A percentile compares a stretch with the other conserved stretches of the same genome.
Evolutionary conservation across 1,140 invertebrate genomes (phyloP).

Genomic region (Bombus superbus): DNA sequence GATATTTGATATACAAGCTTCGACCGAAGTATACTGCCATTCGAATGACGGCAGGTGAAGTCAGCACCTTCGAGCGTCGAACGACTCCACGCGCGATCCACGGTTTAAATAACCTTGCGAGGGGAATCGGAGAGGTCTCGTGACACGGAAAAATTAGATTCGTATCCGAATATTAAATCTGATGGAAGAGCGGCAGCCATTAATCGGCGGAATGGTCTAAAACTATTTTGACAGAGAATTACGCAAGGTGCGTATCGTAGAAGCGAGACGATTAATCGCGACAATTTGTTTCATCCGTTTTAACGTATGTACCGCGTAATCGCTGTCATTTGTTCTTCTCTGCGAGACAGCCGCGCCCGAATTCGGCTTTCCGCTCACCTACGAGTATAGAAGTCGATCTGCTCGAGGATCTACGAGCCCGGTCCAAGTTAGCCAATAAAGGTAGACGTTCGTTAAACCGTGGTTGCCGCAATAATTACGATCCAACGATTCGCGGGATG

Average conservation of each 20-base stretch:
- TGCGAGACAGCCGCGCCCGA: slow-evolving; percentile 50
- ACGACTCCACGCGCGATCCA: not conserved
- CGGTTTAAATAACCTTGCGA: not conserved
- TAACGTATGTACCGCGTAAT: slow-evolving; percentile 52
- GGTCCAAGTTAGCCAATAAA: slow-evolving; percentile 21
- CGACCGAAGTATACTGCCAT: not conserved
- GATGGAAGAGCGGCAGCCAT: not conserved
- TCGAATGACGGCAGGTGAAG: slow-evolving; percentile 34
- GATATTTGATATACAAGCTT: slow-evolving; percentile 23
- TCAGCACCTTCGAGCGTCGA: slow-evolving; percentile 4
- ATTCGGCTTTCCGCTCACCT: slow-evolving; percentile 44
- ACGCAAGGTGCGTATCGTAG: slow-evolving; percentile 16
- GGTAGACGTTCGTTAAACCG: slow-evolving; percentile 16
- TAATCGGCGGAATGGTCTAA: not conserved
- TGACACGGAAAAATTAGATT: not conserved
- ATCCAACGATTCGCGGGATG: slow-evolving; percentile 70
- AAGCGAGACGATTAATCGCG: slow-evolving; percentile 59
- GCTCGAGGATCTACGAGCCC: slow-evolving; percentile 50
- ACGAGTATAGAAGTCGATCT: slow-evolving; percentile 52
- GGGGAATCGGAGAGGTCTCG: too few species aligned
- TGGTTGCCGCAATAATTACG: slow-evolving; percentile 72
- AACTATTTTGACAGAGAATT: slow-evolving; percentile 23
- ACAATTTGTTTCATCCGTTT: slow-evolving; percentile 57
- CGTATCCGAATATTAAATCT: not conserved
- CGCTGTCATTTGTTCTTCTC: slow-evolving; percentile 60